Conservation (phyloP, 2,888 invertebrate genomes). For the Xestobium rufovillosum region DNA sequence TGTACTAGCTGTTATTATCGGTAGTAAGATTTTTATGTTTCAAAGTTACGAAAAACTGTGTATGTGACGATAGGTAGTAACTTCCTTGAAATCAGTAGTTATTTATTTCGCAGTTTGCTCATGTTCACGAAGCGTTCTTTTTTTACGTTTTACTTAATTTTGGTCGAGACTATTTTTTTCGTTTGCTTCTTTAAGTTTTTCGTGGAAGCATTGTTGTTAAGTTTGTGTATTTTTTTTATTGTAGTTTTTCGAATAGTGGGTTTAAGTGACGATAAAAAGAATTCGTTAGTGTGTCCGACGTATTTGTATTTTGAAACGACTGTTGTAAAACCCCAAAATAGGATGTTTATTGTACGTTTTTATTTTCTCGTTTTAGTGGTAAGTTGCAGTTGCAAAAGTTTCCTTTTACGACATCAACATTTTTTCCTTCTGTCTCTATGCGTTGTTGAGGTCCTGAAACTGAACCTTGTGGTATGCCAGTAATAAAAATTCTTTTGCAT, state of each 20-base stretch:
- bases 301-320: slow-evolving; percentile 32
- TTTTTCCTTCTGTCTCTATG: too few species aligned
- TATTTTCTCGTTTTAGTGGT: slow-evolving; percentile 17
- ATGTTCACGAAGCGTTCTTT: slow-evolving; percentile 20
- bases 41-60: slow-evolving; percentile 32
- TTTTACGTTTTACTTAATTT: slow-evolving; percentile 20
- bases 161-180: slow-evolving; percentile 12
- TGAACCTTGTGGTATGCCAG: too few species aligned
- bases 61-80: slow-evolving; percentile 30
- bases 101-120: slow-evolving; percentile 23
- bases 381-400: slow-evolving; percentile 24
- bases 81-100: slow-evolving; percentile 17
- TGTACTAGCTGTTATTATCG: slow-evolving; percentile 37
- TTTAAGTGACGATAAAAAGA: too few species aligned
- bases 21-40: slow-evolving; percentile 37
- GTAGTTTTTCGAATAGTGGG: too few species aligned
- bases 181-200: slow-evolving; percentile 15
- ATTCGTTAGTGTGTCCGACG: too few species aligned
- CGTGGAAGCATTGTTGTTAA: slow-evolving; percentile 21
- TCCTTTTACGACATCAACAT: slow-evolving; percentile 11
- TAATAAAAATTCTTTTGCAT: too few species aligned
- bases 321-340: slow-evolving; percentile 35
- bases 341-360: slow-evolving; percentile 28
- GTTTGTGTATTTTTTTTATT: slow-evolving; percentile 22
- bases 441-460: too few species aligned